Conservation (phyloP, 2,113 vertebrate species). For the Octodon degus region DNA sequence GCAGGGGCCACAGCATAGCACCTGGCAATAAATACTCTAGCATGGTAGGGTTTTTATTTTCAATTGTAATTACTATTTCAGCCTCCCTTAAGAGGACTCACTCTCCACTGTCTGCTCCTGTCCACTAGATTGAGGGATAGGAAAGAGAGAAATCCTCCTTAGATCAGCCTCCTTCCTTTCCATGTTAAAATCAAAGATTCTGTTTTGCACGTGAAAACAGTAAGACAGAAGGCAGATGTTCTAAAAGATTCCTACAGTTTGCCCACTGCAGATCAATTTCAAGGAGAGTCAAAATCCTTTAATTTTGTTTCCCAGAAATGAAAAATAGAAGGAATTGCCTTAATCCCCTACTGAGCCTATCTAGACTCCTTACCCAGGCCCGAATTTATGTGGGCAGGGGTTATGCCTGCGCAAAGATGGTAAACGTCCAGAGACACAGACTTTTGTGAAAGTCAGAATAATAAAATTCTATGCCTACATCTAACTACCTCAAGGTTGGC, state of each 20-base stretch:
- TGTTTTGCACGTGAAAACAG: not conserved
- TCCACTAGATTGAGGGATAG: not conserved
- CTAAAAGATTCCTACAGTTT: not conserved
- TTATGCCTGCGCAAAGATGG: conserved; percentile 14
- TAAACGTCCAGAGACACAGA: conserved; percentile 33
- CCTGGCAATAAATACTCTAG: not conserved
- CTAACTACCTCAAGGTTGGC: conserved; percentile 62
- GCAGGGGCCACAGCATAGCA: not conserved
- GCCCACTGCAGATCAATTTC: not conserved
- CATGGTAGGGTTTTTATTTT: not conserved
- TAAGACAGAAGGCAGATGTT: conserved; percentile 21
- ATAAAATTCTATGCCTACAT: conserved; percentile 38
- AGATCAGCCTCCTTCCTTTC: not conserved
- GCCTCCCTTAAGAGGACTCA: not conserved
- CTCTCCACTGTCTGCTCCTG: not conserved
- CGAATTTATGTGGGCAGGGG: not conserved
- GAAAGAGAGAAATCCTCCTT: not conserved
- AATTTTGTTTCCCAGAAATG: not conserved
- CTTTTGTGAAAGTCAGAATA: conserved; percentile 18
- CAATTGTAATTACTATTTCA: not conserved
- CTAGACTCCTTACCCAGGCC: not conserved
- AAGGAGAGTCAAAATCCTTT: not conserved
- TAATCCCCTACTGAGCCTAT: not conserved
- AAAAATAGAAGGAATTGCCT: not conserved
- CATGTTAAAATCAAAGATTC: conserved; percentile 16